Base-by-base conservation (phyloP, 2,888 invertebrate genomes). In the Arenicola marina region DNA sequence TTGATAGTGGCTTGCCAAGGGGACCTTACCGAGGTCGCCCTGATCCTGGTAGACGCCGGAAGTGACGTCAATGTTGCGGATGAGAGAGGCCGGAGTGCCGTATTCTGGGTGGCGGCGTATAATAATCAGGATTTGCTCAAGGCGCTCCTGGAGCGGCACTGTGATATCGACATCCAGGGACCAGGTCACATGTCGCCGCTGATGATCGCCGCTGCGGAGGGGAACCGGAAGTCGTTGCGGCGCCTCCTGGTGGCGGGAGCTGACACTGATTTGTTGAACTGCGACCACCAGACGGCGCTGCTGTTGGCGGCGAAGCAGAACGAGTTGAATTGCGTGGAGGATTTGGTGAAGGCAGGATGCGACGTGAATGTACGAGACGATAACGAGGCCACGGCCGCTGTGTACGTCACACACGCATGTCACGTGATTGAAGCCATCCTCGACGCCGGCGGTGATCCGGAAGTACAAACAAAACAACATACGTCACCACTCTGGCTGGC, bases 1-100 rank as follows among this genome's bases (percentile, higher is more conserved):
- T 45, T 62, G 18, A 32, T 62, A 1, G 26, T 56, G 4, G 62
- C 62, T 1, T 38, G 57, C 1, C 56, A 57, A 31, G 18, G 48
- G 4, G 44, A 43, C 4, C 56, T 48, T 11, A 28, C 21, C 3
- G 57, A 56, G 24, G 26, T 34, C 11, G 28, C 57, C 4, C 46
- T 57, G 24, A 21, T 46, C 26, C 43, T 62, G 48, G 31, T 62
- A 7, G 32, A 29, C 15, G 53, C 43, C 1, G 57, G 57, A 4
- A n/a, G 32, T 28, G 31, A 44, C 31, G 44, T 26, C 1, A 53
- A 7, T 29, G 43, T 56, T 11, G 31, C 32, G 1, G 62, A 62
- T 56, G 57, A 57, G 31, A 29, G 43, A 11, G 38, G 44, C 1
- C 29, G 48, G 1, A 33, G 57, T n/a, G 57, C 24, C 1, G 51